Base-by-base conservation (phyloP, 2,797 vertebrate species). In the Percopsis omiscomaycus region DNA sequence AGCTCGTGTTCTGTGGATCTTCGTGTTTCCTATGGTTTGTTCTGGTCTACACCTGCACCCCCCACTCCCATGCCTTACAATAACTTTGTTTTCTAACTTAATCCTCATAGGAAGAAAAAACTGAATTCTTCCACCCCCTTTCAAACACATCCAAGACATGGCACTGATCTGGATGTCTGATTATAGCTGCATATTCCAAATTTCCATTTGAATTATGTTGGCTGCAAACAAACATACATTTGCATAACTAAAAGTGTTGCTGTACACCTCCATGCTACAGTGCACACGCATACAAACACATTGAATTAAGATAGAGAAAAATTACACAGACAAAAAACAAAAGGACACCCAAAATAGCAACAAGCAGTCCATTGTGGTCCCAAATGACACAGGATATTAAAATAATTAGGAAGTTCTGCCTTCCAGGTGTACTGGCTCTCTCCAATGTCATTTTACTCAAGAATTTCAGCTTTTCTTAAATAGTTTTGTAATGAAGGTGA, bases 201-300 rank as follows among this genome's bases (percentile, higher is more conserved):
- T 88, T 75, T 80, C 66, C 79, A 86, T 89, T 82, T 83, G 68
- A 84, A 87, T 85, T 66, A 54, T 67, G 55, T 77, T 61, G 28
- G 15, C 47, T 30, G 29, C 48, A 16, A 80, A 78, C 60, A 51
- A 47, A 78, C 68, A 67, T 51, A 22, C 50, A 65, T 62, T 56
- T 71, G 61, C 62, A 77, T 69, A 78, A 73, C 57, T 10, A 61
- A 47, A 61, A 59, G 53, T 11, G 65, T 66, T 52, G 64, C 61
- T 64, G 59, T 44, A 61, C 30, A 52, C 16, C 1, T 44, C 22
- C 51, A 15, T 29, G 58, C 37, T 52, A 0, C 53, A 55, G 61
- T 70, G 29, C 66, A 59, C 55, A 67, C 45, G 13, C 13, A 6
- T 16, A 44, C n/a, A 62, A 59, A 53, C 50, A 37, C 13, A 5